Conservation (phyloP, 2,888 invertebrate genomes). For the Fragum fragum region DNA sequence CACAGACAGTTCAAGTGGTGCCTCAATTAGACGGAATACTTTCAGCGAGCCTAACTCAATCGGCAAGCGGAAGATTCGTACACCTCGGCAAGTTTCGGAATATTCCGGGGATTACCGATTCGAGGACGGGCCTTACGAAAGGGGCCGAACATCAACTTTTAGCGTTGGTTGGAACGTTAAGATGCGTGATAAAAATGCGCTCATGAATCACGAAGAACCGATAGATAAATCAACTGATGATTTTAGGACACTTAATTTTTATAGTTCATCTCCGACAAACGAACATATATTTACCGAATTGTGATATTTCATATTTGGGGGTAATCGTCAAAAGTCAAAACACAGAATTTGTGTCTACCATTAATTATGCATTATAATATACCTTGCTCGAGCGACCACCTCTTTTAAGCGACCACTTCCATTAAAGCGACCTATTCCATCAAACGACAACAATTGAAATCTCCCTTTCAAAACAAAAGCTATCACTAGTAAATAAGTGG, state of each 20-base stretch:
- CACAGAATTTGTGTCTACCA: too few species aligned
- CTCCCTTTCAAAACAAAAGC: too few species aligned
- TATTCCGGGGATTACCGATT: constrained; percentile 21
- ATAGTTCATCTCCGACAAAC: neutral
- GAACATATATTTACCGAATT: constrained; percentile 15
- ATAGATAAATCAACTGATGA: constrained; percentile 9
- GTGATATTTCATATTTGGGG: too few species aligned
- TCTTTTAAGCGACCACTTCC: too few species aligned
- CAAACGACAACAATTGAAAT: too few species aligned
- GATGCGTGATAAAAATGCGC: constrained; percentile 33
- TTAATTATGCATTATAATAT: too few species aligned
- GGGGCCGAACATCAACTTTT: constrained; percentile 46
- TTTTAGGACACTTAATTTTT: neutral
- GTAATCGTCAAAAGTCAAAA: too few species aligned
- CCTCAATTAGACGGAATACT: constrained; percentile 12
- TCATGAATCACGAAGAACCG: constrained; percentile 48
- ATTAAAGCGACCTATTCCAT: too few species aligned
- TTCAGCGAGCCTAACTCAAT: constrained; percentile 24
- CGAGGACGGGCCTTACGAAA: constrained; percentile 13
- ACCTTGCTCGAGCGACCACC: too few species aligned
- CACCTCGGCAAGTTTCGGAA: constrained; percentile 12
- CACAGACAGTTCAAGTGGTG: neutral
- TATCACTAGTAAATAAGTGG: too few species aligned
- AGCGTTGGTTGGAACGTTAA: constrained; percentile 37
- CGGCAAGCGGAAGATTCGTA: constrained; percentile 2